A percentile compares a stretch with the other conserved stretches of the same genome.
phyloP scores from a whole-genome alignment of 64 coral and sea anemone species.

The Trachythela sp. region DNA sequence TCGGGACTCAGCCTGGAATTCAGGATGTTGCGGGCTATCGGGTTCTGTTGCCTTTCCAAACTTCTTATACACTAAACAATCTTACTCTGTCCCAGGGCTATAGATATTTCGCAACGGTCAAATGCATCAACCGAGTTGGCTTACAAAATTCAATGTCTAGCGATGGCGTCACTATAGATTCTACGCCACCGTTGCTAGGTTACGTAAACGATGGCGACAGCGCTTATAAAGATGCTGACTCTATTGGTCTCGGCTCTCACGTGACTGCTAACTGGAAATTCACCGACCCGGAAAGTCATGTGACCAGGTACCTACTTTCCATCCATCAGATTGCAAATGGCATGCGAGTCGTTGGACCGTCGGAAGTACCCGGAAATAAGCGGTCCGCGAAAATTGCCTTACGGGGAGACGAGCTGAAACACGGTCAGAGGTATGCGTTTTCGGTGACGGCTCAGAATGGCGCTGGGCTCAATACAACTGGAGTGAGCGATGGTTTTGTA shows the following conservation, averaged over 20 bases:
- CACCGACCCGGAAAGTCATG: conserved; percentile 64
- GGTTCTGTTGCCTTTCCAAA: conserved; percentile 31
- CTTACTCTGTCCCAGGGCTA: conserved; percentile 49
- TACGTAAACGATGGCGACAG: conserved; percentile 60
- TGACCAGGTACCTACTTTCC: conserved; percentile 43
- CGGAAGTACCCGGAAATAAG: conserved; percentile 25
- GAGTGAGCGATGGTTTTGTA: conserved; percentile 64
- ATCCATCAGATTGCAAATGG: conserved; percentile 16
- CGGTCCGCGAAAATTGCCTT: conserved; percentile 16
- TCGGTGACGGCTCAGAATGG: conserved; percentile 75
- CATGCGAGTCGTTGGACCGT: conserved; percentile 38
- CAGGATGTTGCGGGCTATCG: conserved; percentile 56
- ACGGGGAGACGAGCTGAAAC: conserved; percentile 13
- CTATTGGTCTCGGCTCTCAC: background rate
- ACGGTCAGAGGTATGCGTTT: conserved; percentile 58
- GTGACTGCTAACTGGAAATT: conserved; percentile 61
- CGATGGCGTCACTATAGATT: conserved; percentile 67
- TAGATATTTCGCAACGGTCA: conserved; percentile 78
- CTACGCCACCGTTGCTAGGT: conserved; percentile 48
- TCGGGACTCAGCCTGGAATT: conserved; percentile 81
- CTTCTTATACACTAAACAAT: conserved; percentile 23
- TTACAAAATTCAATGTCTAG: conserved; percentile 55
- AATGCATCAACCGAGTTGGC: conserved; percentile 78
- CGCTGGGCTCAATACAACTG: conserved; percentile 37
- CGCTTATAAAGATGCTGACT: background rate